A percentile compares a stretch with the other conserved stretches of the same genome.
phyloP scores from a whole-genome alignment of 64 coral and sea anemone species.

The Porites lutea region DNA sequence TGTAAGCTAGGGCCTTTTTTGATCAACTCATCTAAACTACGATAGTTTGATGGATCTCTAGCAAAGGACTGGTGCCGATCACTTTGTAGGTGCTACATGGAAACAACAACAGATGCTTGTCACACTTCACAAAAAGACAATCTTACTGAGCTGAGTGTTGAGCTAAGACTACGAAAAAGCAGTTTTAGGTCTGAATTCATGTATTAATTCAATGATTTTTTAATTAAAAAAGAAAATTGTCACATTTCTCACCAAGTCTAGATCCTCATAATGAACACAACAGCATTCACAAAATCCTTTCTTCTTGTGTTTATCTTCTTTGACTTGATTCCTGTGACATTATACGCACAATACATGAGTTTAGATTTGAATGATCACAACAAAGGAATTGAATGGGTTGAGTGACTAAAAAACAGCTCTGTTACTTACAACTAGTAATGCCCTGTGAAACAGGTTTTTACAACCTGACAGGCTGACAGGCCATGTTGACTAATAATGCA shows the following conservation, averaged over 20 bases:
- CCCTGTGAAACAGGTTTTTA: too few species aligned
- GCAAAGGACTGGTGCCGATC: constrained; percentile 90
- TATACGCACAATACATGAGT: neutral
- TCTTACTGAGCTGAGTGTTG: too few species aligned
- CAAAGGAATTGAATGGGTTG: too few species aligned
- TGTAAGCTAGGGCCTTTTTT: constrained; percentile 71
- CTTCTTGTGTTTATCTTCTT: constrained; percentile 64
- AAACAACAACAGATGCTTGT: neutral
- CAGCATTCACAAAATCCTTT: constrained; percentile 94
- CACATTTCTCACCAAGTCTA: constrained; percentile 73
- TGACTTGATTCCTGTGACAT: constrained; percentile 44
- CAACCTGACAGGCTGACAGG: too few species aligned
- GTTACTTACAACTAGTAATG: too few species aligned
- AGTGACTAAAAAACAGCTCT: too few species aligned
- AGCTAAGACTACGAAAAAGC: too few species aligned
- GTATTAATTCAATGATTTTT: neutral
- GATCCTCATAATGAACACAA: constrained; percentile 81
- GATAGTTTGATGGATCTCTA: constrained; percentile 70
- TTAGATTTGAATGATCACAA: neutral
- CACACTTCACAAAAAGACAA: neutral
- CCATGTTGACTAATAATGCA: too few species aligned
- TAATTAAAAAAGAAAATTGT: neutral
- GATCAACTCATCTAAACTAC: constrained; percentile 78
- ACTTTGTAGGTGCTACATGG: constrained; percentile 74
- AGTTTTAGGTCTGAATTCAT: too few species aligned